Conservation (phyloP, 2,113 vertebrate genomes). For the Morone saxatilis region DNA sequence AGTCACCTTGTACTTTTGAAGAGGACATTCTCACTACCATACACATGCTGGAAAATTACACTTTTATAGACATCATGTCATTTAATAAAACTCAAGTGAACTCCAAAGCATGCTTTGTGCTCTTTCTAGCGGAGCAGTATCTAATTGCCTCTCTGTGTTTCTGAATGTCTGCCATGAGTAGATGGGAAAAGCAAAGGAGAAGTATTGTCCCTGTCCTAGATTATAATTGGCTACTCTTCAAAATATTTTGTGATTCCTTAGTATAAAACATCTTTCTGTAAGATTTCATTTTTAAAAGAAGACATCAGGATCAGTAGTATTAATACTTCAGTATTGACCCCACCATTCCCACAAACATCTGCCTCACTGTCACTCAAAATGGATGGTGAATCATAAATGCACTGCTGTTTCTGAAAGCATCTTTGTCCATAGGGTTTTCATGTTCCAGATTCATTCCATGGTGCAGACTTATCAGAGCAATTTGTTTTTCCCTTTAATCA, state of each 20-base stretch:
- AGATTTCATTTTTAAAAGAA: not conserved
- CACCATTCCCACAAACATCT: not conserved
- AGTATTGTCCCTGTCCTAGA: not conserved
- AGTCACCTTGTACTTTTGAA: not conserved
- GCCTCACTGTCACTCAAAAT: not conserved
- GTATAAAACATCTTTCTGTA: not conserved
- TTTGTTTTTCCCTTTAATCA: slow-evolving; percentile 30
- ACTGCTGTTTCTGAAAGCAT: not conserved
- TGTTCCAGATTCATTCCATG: not conserved
- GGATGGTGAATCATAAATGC: not conserved
- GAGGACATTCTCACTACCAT: not conserved
- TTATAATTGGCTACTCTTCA: not conserved
- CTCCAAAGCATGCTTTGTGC: not conserved
- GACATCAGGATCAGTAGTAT: not conserved
- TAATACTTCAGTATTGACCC: not conserved
- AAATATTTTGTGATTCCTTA: not conserved
- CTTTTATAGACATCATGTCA: not conserved
- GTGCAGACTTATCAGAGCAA: not conserved
- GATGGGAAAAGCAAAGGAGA: not conserved
- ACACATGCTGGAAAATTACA: not conserved
- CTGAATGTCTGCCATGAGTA: not conserved
- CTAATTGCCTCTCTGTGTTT: not conserved
- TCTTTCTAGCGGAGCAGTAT: not conserved
- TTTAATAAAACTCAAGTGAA: not conserved
- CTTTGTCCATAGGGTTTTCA: not conserved